Base-by-base conservation (phyloP, 2,113 vertebrate genomes). In the Syngnathus typhle region DNA sequence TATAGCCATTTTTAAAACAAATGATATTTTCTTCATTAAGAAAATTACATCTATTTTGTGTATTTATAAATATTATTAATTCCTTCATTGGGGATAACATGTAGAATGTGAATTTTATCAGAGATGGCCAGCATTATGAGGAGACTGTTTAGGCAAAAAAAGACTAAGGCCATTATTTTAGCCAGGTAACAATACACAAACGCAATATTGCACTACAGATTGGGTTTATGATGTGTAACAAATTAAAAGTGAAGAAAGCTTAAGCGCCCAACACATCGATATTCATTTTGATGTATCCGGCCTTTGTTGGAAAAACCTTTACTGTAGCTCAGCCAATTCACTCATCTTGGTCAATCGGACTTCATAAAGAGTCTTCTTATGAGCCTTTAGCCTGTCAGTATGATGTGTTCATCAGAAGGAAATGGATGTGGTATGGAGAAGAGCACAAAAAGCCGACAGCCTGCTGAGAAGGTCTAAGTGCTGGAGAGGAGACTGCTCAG, bases 401-500 rank as follows among this genome's bases (percentile, higher is more conserved):
- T 12, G 39, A 63, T 44, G 39, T 63, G 41, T 46, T 63, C 23
- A 23, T 63, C 60, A 63, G 60, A 36, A 46, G 64, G 74, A 65
- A 69, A 80, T 70, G 69, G 74, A 80, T 74, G 72, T 68, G 27
- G 55, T 67, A 36, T 64, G 56, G 64, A 72, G 72, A 70, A 43
- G 67, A 74, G 61, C 64, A 73, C 65, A 43, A 36, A 74, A 70
- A 60, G 69, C 27, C 61, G 68, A 56, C 56, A 47, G 39, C 18
- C 32, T 60, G 74, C 67, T 72, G 76, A 74, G 69, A 71, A 37
- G 70, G 69, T 60, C 65, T 72, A 71, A 72, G 65, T 60, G 64
- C 80, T 55, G 70, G 74, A 78, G 71, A 75, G 52, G 73, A 74
- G 88, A 90, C 82, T 73, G 85, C 88, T 87, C 75, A 73, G 71